These are phyloP conservation scores for Drosophila diplacantha DNA, from an alignment of 2,888 invertebrate species.

Conservation along the genomic window DNA sequence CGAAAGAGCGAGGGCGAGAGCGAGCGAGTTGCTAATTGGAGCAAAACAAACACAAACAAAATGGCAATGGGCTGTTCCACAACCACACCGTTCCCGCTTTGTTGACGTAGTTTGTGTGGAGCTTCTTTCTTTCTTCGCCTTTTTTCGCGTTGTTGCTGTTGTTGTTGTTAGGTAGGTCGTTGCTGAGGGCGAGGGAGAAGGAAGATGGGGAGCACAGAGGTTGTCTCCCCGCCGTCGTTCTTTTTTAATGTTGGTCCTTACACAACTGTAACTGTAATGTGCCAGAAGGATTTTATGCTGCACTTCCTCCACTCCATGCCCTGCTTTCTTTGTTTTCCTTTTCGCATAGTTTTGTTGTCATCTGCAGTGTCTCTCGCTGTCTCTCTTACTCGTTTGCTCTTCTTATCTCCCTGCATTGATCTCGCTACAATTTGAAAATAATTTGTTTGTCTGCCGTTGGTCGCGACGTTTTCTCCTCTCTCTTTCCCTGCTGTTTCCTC, in stretches of 20 bases:
- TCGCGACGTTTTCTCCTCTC: constrained; percentile 35
- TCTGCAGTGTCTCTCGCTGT: constrained; percentile 19
- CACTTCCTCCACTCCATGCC: constrained; percentile 22
- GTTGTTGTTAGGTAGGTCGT: constrained; percentile 59
- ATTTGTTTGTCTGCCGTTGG: constrained; percentile 56
- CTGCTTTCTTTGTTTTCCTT: constrained; percentile 21
- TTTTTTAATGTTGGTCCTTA: constrained; percentile 61
- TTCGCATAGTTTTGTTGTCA: constrained; percentile 22
- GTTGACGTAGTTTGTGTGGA: constrained; percentile 46
- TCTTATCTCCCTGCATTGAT: constrained; percentile 59
- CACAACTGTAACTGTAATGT: constrained; percentile 73
- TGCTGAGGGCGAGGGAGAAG: constrained; percentile 11
- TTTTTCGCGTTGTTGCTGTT: constrained; percentile 30
- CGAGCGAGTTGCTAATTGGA: constrained; percentile 61
- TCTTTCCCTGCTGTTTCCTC: constrained; percentile 15
- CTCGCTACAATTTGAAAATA: constrained; percentile 61
- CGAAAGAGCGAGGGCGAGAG: constrained; percentile 22
- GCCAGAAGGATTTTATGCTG: constrained; percentile 73
- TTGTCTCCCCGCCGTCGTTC: constrained; percentile 19
- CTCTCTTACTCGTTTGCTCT: constrained; percentile 1
- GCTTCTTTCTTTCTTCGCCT: constrained; percentile 24
- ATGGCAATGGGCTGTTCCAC: constrained; percentile 66
- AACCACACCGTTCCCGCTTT: constrained; percentile 59
- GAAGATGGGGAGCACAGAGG: constrained; percentile 11
- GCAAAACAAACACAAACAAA: constrained; percentile 70